Conservation (phyloP, 2,888 invertebrate genomes). For the Monochamus alternatus region DNA sequence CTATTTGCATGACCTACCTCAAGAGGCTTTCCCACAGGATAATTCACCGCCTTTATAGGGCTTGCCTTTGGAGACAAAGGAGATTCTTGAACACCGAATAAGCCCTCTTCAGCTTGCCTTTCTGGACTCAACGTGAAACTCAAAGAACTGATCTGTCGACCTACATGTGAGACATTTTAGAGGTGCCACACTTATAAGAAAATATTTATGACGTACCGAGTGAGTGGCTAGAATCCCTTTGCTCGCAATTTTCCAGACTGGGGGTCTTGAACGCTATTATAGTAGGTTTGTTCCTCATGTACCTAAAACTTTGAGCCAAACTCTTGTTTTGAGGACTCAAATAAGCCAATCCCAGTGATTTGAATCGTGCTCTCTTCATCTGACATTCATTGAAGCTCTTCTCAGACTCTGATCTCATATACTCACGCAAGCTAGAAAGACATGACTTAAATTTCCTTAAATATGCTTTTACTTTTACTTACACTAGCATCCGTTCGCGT, state of each 20-base stretch:
- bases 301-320: slow-evolving; percentile 89
- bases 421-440: slow-evolving; percentile 77
- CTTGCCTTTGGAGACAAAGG: slow-evolving; percentile 61
- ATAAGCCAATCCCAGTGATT: slow-evolving; percentile 80
- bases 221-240: slow-evolving; percentile 74
- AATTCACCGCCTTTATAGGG: slow-evolving; percentile 72
- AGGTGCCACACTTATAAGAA: neutral
- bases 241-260: slow-evolving; percentile 81
- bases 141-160: slow-evolving; percentile 62
- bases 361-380: slow-evolving; percentile 77
- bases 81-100: slow-evolving; percentile 66
- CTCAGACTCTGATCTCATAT: slow-evolving; percentile 86
- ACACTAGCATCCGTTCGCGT: slow-evolving; percentile 81
- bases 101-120: slow-evolving; percentile 77
- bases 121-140: slow-evolving; percentile 71
- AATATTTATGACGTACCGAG: slow-evolving; percentile 61
- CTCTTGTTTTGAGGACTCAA: slow-evolving; percentile 85
- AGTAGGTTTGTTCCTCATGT: slow-evolving; percentile 91
- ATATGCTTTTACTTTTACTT: slow-evolving; percentile 68
- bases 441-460: slow-evolving; percentile 6
- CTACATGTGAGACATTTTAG: slow-evolving; percentile 40
- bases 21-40: slow-evolving; percentile 86
- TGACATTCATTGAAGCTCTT: slow-evolving; percentile 82
- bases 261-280: slow-evolving; percentile 92
- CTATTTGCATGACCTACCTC: slow-evolving; percentile 75